Percentiles rank a stretch among this genome's conserved stretches.
These are phyloP conservation scores for Bursaphelenchus okinawaensis DNA, from an alignment of 2,888 invertebrate species.

Conservation along the genomic window DNA sequence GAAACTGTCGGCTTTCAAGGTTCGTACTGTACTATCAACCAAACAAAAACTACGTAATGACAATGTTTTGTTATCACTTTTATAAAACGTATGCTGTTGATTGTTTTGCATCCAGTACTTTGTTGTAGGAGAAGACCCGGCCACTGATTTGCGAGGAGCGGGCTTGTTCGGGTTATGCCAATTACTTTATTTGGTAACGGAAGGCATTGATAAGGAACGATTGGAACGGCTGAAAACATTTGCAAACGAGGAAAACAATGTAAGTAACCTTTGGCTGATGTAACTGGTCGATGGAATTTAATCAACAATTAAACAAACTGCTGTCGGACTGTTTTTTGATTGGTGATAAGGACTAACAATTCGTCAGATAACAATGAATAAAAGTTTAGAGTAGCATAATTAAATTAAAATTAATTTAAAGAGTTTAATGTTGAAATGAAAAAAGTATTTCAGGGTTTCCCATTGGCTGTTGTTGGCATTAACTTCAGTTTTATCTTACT, in stretches of 20 bases:
- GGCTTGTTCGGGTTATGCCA: conserved; percentile 63
- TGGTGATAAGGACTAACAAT: conserved; percentile 3
- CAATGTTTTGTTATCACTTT: too few species aligned
- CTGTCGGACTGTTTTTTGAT: background rate
- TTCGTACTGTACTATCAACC: conserved; percentile 28
- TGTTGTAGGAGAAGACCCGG: conserved; percentile 61
- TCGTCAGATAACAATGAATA: too few species aligned
- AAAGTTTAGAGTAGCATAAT: too few species aligned
- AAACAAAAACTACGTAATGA: too few species aligned
- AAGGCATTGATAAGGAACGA: conserved; percentile 25
- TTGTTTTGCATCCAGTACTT: background rate
- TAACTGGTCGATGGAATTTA: background rate
- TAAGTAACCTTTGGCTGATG: background rate
- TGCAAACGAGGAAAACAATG: conserved; percentile 15
- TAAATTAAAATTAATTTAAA: too few species aligned
- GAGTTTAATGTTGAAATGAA: too few species aligned
- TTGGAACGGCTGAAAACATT: conserved; percentile 17
- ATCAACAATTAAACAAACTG: too few species aligned
- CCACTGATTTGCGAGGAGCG: conserved; percentile 63
- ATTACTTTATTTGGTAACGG: conserved; percentile 59
- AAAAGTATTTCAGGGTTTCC: conserved; percentile 63
- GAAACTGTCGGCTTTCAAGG: conserved; percentile 64
- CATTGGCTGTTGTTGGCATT: conserved; percentile 63
- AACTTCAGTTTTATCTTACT: conserved; percentile 63
- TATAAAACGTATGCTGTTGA: too few species aligned